phyloP scores from a whole-genome alignment of 2,888 invertebrate genomes.

The Miltochrista miniata region DNA sequence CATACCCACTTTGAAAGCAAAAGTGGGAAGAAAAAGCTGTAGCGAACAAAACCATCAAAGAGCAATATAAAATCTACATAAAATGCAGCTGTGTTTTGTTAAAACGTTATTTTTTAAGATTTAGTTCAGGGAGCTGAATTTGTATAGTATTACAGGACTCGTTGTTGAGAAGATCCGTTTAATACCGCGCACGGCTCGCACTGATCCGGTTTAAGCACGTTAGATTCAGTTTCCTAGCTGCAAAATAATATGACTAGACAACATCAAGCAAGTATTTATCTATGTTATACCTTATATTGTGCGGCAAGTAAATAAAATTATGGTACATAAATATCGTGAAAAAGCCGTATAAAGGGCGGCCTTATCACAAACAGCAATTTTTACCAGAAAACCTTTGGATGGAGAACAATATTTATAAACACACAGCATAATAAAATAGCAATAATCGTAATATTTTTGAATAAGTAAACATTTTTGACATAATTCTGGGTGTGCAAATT shows the following conservation, averaged over 20 bases:
- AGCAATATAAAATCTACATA: conserved; percentile 7
- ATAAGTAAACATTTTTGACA: no score
- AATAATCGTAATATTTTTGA: no score
- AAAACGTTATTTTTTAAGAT: conserved; percentile 42
- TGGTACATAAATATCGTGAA: no score
- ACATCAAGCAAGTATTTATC: conserved; percentile 21
- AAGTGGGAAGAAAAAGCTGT: neutral
- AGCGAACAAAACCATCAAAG: conserved; percentile 6
- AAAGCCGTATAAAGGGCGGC: no score
- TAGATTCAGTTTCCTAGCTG: conserved; percentile 48
- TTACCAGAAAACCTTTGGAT: no score
- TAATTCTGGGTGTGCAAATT: no score
- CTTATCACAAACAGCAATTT: no score
- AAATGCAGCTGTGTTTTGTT: conserved; percentile 14
- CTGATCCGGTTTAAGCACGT: conserved; percentile 57
- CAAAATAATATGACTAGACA: conserved; percentile 48
- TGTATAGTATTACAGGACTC: conserved; percentile 49
- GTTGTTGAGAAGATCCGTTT: conserved; percentile 50
- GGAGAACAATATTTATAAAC: no score
- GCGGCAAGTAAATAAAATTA: no score
- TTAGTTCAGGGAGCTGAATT: conserved; percentile 39
- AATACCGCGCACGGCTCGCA: conserved; percentile 51
- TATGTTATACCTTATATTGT: no score
- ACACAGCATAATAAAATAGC: no score
- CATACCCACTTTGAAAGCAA: neutral